A percentile compares a stretch with the other conserved stretches of the same genome.
Evolutionary conservation across 1,140 invertebrate genomes (phyloP).

Genomic region (Trissolcus basalis): DNA sequence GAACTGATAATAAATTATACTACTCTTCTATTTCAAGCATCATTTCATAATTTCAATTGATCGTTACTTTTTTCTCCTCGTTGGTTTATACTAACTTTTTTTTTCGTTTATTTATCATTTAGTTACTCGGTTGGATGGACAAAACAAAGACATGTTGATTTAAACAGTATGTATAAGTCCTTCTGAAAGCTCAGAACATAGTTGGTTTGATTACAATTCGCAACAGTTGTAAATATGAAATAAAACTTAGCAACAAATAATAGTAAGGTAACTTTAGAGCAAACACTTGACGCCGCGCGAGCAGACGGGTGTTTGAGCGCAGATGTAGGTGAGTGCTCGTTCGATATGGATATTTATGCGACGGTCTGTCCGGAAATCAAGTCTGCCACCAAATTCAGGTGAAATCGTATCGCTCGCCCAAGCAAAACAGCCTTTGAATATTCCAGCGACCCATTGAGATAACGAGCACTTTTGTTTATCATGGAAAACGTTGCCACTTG

Average conservation of each 20-base stretch:
- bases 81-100: too few relatives aligned
- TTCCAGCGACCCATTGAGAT: slow-evolving; percentile 52
- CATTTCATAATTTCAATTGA: too few relatives aligned
- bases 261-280: neutral
- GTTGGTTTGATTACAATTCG: too few relatives aligned
- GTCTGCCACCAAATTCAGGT: slow-evolving; percentile 54
- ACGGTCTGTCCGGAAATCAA: slow-evolving; percentile 58
- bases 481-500: slow-evolving; percentile 36
- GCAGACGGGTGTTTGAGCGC: slow-evolving; percentile 13
- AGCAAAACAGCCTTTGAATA: slow-evolving; percentile 58
- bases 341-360: slow-evolving; percentile 61
- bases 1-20: too few relatives aligned
- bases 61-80: too few relatives aligned
- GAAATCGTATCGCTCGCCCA: slow-evolving; percentile 52
- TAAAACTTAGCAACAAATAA: slow-evolving; percentile 52
- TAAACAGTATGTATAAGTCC: too few relatives aligned
- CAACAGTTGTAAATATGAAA: too few relatives aligned
- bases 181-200: too few relatives aligned
- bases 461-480: slow-evolving; percentile 54
- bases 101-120: too few relatives aligned
- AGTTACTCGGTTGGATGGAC: too few relatives aligned
- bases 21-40: too few relatives aligned
- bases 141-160: too few relatives aligned
- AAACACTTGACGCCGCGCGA: slow-evolving; percentile 37
- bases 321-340: slow-evolving; percentile 17